These are phyloP conservation scores for Amphimedon queenslandica DNA, from an alignment of 37 sponge, comb jelly and placozoan genomes.

Conservation along the genomic window DNA sequence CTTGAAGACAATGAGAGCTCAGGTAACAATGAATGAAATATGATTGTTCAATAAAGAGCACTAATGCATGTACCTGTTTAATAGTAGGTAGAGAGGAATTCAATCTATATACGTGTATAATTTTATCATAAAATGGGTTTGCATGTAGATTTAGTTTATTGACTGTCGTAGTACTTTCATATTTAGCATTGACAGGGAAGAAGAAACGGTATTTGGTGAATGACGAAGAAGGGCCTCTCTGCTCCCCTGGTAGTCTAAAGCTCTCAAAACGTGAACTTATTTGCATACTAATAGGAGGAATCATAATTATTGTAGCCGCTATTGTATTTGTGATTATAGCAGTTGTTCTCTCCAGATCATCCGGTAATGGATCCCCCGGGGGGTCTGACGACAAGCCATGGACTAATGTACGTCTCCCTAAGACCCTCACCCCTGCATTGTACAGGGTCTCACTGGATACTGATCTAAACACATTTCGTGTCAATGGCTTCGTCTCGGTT, in stretches of 20 bases:
- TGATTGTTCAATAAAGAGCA: too few relatives aligned
- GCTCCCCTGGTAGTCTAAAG: too few relatives aligned
- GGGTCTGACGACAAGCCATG: constrained; percentile 17
- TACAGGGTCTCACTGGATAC: constrained; percentile 53
- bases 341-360: neutral
- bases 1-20: too few relatives aligned
- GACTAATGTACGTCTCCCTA: constrained; percentile 66
- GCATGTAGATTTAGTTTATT: too few relatives aligned
- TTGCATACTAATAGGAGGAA: constrained; percentile 29
- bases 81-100: too few relatives aligned
- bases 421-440: constrained; percentile 28
- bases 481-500: constrained; percentile 47
- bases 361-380: neutral
- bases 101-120: too few relatives aligned
- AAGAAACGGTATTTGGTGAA: neutral
- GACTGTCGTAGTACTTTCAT: too few relatives aligned
- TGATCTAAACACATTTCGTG: constrained; percentile 42
- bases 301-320: constrained; percentile 15
- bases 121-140: too few relatives aligned
- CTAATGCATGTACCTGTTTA: too few relatives aligned
- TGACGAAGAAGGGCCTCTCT: neutral
- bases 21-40: too few relatives aligned
- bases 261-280: constrained; percentile 36
- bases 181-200: neutral
- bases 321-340: constrained; percentile 29